phyloP scores from a whole-genome alignment of 2,797 vertebrate species.

The Chaetophractus vellerosus region DNA sequence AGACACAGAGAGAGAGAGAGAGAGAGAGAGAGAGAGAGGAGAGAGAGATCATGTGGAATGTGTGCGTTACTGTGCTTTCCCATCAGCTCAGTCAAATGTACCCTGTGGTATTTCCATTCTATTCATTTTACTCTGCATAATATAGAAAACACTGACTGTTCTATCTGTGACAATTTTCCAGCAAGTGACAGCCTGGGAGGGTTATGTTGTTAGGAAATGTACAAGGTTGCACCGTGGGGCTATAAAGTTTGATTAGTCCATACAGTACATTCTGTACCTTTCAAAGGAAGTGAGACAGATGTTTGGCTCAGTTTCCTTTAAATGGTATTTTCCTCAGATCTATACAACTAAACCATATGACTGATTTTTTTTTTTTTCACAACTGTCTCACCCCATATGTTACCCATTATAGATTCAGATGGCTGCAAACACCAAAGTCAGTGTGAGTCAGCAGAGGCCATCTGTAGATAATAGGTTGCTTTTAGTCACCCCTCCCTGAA shows the following conservation, averaged over 20 bases:
- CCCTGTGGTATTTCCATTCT: slow-evolving; percentile 37
- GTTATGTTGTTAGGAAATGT: slow-evolving; percentile 54
- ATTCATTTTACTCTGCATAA: slow-evolving; percentile 31
- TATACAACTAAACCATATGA: slow-evolving; percentile 55
- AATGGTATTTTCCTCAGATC: slow-evolving; percentile 74
- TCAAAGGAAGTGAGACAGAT: slow-evolving; percentile 76
- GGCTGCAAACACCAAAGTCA: not conserved
- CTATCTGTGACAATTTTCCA: slow-evolving; percentile 43
- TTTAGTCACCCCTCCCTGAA: not conserved
- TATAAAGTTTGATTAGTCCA: slow-evolving; percentile 80
- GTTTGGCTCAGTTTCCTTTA: slow-evolving; percentile 71
- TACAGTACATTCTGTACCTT: slow-evolving; percentile 85
- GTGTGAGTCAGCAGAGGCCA: slow-evolving; percentile 11
- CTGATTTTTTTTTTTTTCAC: not conserved
- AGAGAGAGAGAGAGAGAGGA: not conserved
- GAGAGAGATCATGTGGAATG: not conserved
- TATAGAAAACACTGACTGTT: slow-evolving; percentile 7
- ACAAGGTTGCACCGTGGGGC: slow-evolving; percentile 58
- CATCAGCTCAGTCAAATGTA: not conserved
- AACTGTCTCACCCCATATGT: slow-evolving; percentile 51
- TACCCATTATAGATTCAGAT: slow-evolving; percentile 69
- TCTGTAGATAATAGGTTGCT: not conserved
- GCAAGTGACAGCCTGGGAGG: slow-evolving; percentile 21
- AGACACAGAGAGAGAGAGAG: not conserved
- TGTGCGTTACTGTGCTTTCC: slow-evolving; percentile 21